Base-by-base conservation (phyloP, 2,113 vertebrate species). In the Neodon shergylaensis region DNA sequence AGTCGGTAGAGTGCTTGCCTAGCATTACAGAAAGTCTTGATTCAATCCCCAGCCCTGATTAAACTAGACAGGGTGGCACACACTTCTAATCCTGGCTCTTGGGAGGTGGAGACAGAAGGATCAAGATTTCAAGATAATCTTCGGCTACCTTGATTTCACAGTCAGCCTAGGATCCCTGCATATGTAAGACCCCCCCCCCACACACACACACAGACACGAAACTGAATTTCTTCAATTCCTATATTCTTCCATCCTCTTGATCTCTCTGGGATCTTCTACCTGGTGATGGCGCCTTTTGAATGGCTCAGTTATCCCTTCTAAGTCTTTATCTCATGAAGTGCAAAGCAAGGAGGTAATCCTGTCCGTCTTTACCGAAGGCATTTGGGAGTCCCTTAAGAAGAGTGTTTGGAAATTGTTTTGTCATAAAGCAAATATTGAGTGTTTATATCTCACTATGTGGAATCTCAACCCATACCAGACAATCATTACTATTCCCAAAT, bases 151-250 rank as follows among this genome's bases (percentile, higher is more conserved):
- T 84, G 61, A 66, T 65, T 63, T 84, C 22, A 63, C 26, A 26
- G 26, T 61, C n/a, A 65, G 58, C 14, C n/a, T 65, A 58, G 61
- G 24, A 19, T 28, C 26, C 82, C 58, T 65, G 82, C 24, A 39
- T 83, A 17, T 14, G 16, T 28, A 83, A 16, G 22, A 42, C 54
- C 0, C 81, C 19, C 49, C 49, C 44, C 44, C 44, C 54, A 4
- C 14, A 54, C 19, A 21, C 3, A 21, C 0, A 36, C 31, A 31
- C 11, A 31, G 16, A 26, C 7, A 63, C 63, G 3, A 10, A 7
- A 92, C 47, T 90, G 19, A 63, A 90, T 87, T 92, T 88, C 52
- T 85, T 91, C 76, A 88, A 77, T 36, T 88, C 66, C 4, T 73
- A 14, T 63, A 79, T 17, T 88, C 21, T 61, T 77, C 49, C 72